Evolutionary conservation across 2,888 invertebrate species (phyloP), one percentile per base, ranked within the genome.

Genomic region (Agrotis ipsilon): DNA sequence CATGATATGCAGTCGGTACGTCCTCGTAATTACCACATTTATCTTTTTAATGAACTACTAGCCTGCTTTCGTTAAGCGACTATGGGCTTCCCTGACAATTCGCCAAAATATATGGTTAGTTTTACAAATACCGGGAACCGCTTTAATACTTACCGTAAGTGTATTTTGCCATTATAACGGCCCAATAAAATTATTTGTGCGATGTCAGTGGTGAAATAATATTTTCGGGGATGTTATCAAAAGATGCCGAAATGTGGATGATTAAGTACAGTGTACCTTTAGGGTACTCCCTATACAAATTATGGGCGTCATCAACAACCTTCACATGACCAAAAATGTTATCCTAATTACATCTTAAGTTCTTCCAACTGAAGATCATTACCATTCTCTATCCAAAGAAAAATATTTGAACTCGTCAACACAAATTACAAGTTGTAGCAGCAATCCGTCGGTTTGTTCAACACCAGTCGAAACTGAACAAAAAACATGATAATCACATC

Each of bases 31-130:
- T 93, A 93, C 93, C 92, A 88, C 88, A 94, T 95, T 93, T 92
- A 94, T 95, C 94, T 94, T 92, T 94, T 93, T 93, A 95, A 95
- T 94, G 94, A 94, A 94, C 94, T 89, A 91, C 89, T 92, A 90
- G 89, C 87, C 89, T 89, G 90, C 88, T 88, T 89, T 90, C 88
- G 88, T 89, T 91, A 92, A 90, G 91, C 89, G 90, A 90, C 91
- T 92, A 92, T 88, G 89, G 87, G 88, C 89, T 88, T 86, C 82
- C 83, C 80, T 85, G 86, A 88, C 91, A 90, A 89, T 86, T 90
- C 86, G 65, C 81, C 84, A 66, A 88, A 92, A 93, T 92, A 91
- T 91, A 93, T 91, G 83, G 89, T 87, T 85, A 82, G 85, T 90
- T 90, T 90, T 89, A 89, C 90, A 91, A 90, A 90, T 88, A 90